These are phyloP conservation scores for Sipha maydis DNA, from an alignment of 2,888 invertebrate genomes.

Conservation along the genomic window DNA sequence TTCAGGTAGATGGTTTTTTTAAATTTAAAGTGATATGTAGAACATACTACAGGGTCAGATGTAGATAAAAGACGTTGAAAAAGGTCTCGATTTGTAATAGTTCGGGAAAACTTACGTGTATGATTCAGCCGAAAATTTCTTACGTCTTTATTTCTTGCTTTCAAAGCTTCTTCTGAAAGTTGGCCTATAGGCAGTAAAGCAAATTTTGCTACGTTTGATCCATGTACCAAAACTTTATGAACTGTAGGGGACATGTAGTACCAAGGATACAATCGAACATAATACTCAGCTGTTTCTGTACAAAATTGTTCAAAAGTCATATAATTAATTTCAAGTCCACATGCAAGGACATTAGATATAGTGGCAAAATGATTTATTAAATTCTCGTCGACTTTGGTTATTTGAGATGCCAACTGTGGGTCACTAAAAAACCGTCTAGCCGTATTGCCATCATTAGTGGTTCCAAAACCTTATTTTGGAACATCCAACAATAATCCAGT, in stretches of 20 bases:
- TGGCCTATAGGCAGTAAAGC: slow-evolving; percentile 66
- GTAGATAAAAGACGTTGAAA: slow-evolving; percentile 26
- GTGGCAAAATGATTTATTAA: slow-evolving; percentile 13
- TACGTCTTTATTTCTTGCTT: slow-evolving; percentile 65
- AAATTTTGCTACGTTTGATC: slow-evolving; percentile 65
- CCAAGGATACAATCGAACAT: slow-evolving; percentile 66
- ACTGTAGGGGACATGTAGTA: slow-evolving; percentile 66
- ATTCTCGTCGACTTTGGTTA: neutral
- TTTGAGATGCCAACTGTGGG: slow-evolving; percentile 9
- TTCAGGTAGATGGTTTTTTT: neutral
- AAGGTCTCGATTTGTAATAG: slow-evolving; percentile 64
- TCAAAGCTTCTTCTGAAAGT: slow-evolving; percentile 66
- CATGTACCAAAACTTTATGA: slow-evolving; percentile 66
- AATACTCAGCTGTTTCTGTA: slow-evolving; percentile 63
- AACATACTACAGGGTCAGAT: slow-evolving; percentile 41
- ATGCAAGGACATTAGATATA: slow-evolving; percentile 16
- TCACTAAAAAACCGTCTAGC: too few relatives aligned
- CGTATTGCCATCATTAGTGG: slow-evolving; percentile 30
- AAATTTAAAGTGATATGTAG: neutral
- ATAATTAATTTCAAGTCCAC: slow-evolving; percentile 61
- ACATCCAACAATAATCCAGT: slow-evolving; percentile 23
- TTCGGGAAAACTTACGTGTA: slow-evolving; percentile 65
- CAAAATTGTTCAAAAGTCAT: slow-evolving; percentile 64
- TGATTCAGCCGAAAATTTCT: slow-evolving; percentile 63
- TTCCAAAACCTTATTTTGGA: slow-evolving; percentile 35